Conservation (phyloP, 2,797 vertebrate species). For the Sebastes steindachneri region DNA sequence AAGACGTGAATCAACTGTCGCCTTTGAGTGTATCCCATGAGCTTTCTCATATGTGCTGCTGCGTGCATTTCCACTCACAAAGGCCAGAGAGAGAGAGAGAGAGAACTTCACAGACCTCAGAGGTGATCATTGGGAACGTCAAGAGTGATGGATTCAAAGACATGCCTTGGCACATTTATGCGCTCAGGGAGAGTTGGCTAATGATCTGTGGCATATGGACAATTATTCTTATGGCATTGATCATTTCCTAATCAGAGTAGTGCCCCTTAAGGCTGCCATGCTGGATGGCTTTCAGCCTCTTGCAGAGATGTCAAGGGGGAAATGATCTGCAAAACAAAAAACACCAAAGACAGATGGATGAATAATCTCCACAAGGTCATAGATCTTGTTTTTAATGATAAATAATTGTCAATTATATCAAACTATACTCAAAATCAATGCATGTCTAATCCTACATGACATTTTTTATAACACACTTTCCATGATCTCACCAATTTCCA, state of each 20-base stretch:
- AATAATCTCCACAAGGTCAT: slow-evolving; percentile 14
- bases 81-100: slow-evolving; percentile 3
- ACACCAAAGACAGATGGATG: neutral
- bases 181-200: slow-evolving; percentile 56
- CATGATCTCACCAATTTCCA: slow-evolving; percentile 4
- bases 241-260: slow-evolving; percentile 74
- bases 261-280: slow-evolving; percentile 10
- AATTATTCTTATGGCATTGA: slow-evolving; percentile 69
- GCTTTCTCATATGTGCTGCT: slow-evolving; percentile 5
- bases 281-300: slow-evolving; percentile 36
- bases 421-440: slow-evolving; percentile 22
- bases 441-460: slow-evolving; percentile 1
- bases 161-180: slow-evolving; percentile 60
- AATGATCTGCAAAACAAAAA: slow-evolving; percentile 19
- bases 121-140: slow-evolving; percentile 32
- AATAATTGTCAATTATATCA: neutral
- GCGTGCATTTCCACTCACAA: slow-evolving; percentile 1
- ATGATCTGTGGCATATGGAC: slow-evolving; percentile 73
- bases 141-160: slow-evolving; percentile 61
- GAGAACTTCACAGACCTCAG: slow-evolving; percentile 11
- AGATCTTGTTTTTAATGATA: slow-evolving; percentile 7
- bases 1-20: slow-evolving; percentile 26
- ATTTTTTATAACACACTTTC: slow-evolving; percentile 24
- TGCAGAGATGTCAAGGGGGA: slow-evolving; percentile 26
- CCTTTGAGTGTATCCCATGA: slow-evolving; percentile 31